phyloP scores from a whole-genome alignment of 2,888 invertebrate genomes.

The Dione juno region DNA sequence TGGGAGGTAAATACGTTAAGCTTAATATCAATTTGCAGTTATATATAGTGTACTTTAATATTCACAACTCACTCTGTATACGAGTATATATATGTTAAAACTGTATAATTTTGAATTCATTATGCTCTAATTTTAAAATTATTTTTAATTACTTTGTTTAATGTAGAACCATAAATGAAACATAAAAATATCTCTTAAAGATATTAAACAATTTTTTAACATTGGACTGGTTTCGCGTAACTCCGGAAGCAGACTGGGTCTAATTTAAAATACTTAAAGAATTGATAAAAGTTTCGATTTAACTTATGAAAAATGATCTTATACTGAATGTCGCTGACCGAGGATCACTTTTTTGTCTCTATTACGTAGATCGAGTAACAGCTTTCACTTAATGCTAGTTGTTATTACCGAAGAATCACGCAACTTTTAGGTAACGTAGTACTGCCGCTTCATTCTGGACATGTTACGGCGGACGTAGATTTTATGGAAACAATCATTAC shows the following conservation, averaged over 20 bases:
- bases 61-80: constrained; percentile 38
- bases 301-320: constrained; percentile 67
- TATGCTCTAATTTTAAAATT: constrained; percentile 29
- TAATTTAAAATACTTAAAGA: constrained; percentile 61
- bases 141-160: constrained; percentile 44
- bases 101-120: constrained; percentile 40
- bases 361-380: constrained; percentile 72
- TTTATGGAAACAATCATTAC: constrained; percentile 25
- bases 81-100: constrained; percentile 32
- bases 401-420: constrained; percentile 70
- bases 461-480: constrained; percentile 48
- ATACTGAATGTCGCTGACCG: constrained; percentile 52
- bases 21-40: constrained; percentile 39
- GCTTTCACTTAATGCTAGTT: constrained; percentile 74
- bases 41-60: constrained; percentile 33
- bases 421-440: constrained; percentile 73
- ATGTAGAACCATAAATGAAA: constrained; percentile 47
- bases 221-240: constrained; percentile 73
- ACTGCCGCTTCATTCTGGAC: constrained; percentile 53
- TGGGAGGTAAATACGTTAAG: constrained; percentile 30
- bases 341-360: constrained; percentile 52
- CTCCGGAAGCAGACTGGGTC: constrained; percentile 81
- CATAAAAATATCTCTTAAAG: constrained; percentile 52
- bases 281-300: constrained; percentile 77
- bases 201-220: constrained; percentile 63